Conservation (phyloP, 2,888 invertebrate species). For the Ennomos quercinarius region DNA sequence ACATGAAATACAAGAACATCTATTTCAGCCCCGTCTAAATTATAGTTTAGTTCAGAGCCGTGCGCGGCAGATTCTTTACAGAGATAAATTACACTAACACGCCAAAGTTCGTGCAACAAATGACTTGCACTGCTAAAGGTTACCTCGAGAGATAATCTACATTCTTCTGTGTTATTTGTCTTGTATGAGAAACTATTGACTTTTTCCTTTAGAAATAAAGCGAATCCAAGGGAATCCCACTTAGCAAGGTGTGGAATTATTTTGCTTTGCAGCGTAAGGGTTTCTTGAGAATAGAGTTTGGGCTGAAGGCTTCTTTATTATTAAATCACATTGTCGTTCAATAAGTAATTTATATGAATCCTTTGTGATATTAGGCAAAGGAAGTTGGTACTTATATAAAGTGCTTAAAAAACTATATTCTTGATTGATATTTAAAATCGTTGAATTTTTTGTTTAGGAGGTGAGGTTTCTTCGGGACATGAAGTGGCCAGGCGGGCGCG, state of each 20-base stretch:
- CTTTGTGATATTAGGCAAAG: too few relatives aligned
- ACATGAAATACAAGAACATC: slow-evolving; percentile 23
- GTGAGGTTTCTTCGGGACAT: slow-evolving; percentile 89
- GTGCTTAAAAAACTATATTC: too few relatives aligned
- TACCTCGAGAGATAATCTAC: slow-evolving; percentile 33
- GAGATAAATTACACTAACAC: slow-evolving; percentile 40
- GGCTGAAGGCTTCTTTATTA: too few relatives aligned
- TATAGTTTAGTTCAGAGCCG: slow-evolving; percentile 30
- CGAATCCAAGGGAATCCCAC: too few relatives aligned
- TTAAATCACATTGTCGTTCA: too few relatives aligned
- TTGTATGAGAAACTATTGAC: slow-evolving; percentile 27
- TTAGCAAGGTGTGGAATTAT: too few relatives aligned
- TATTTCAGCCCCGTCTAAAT: slow-evolving; percentile 31
- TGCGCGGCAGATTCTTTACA: slow-evolving; percentile 30
- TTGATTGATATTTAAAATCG: background rate
- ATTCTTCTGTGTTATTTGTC: slow-evolving; percentile 36
- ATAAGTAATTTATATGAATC: too few relatives aligned
- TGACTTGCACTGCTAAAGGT: slow-evolving; percentile 29
- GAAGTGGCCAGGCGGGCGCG: slow-evolving; percentile 91
- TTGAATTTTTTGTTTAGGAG: slow-evolving; percentile 82
- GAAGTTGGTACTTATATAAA: too few relatives aligned
- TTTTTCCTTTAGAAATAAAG: background rate
- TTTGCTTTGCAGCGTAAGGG: too few relatives aligned
- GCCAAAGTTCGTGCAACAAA: slow-evolving; percentile 40
- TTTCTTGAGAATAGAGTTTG: too few relatives aligned